Base-by-base conservation (phyloP, 2,888 invertebrate species). In the Zygogramma bicolorata region DNA sequence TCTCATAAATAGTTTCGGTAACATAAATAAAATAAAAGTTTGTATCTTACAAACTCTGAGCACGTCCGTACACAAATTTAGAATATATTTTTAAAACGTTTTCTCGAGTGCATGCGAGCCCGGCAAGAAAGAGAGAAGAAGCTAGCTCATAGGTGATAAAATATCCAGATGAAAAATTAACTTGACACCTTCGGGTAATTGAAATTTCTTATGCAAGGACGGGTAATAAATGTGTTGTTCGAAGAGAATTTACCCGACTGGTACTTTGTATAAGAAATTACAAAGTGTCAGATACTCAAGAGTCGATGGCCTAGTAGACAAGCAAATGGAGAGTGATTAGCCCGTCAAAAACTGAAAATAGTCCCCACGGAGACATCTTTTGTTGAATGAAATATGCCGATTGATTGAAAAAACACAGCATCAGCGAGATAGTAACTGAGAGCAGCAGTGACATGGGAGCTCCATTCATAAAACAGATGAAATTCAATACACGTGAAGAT, bases 21-120 rank as follows among this genome's bases (percentile, higher is more conserved):
- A 27, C 27, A 27, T 13, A 53, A 53, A 53, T 53, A 53, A 10
- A 6, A 0, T 25, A n/a, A 7, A 53, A 25, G 4, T n/a, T 2
- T n/a, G 2, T 27, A 25, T 53, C 53, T 53, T 15, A 4, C 6
- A 42, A 42, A 6, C 7, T 53, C 25, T n/a, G 25, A n/a, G 25
- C 20, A 10, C n/a, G 18, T 15, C 46, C 53, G 20, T 1, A 25
- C 22, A 13, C 53, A 53, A 25, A 53, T 27, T 25, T 53, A 27
- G 27, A 53, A n/a, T 53, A 5, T n/a, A 53, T 53, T 53, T 53
- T 53, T n/a, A n/a, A 53, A 53, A 53, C n/a, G 25, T 53, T n/a
- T 25, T 27, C 13, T n/a, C 25, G 53, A 25, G 27, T 53, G 53
- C 25, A 22, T 53, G 53, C 25, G 10, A 25, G 13, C 25, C 22